phyloP scores from a whole-genome alignment of 2,113 vertebrate genomes.

The Mugil cephalus region DNA sequence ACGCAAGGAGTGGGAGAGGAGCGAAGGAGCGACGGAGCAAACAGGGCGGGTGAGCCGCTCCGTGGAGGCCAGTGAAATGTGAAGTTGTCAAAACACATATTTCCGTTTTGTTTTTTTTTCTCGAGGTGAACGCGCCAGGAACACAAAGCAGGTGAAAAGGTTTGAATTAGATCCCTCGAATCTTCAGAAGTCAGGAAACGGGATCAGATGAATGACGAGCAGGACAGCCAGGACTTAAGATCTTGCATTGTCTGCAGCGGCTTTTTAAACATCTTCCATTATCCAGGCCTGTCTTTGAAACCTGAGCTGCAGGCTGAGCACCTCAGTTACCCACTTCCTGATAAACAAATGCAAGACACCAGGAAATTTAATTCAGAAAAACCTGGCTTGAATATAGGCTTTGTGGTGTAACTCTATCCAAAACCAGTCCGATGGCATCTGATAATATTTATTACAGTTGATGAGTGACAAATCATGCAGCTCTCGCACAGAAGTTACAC shows the following conservation, averaged over 20 bases:
- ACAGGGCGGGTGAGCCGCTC: slow-evolving; percentile 13
- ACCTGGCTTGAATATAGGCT: background rate
- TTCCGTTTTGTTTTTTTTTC: slow-evolving; percentile 49
- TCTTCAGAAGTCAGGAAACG: slow-evolving; percentile 75
- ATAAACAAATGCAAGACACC: slow-evolving; percentile 33
- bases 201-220: slow-evolving; percentile 68
- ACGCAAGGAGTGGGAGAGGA: slow-evolving; percentile 32
- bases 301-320: slow-evolving; percentile 49
- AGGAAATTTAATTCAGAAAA: slow-evolving; percentile 6
- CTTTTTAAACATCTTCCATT: slow-evolving; percentile 71
- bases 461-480: slow-evolving; percentile 4
- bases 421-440: slow-evolving; percentile 25
- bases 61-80: slow-evolving; percentile 64
- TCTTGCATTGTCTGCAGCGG: slow-evolving; percentile 67
- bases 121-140: slow-evolving; percentile 38
- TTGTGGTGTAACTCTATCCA: slow-evolving; percentile 7
- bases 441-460: slow-evolving; percentile 21
- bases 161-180: slow-evolving; percentile 67
- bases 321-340: slow-evolving; percentile 39
- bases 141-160: slow-evolving; percentile 66
- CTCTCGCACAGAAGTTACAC: background rate
- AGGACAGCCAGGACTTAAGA: slow-evolving; percentile 67
- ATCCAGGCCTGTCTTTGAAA: slow-evolving; percentile 78
- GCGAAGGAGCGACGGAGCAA: slow-evolving; percentile 15
- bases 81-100: slow-evolving; percentile 78